These are phyloP conservation scores for Lithophane socia DNA, from an alignment of 2,888 invertebrate genomes.

Conservation along the genomic window DNA sequence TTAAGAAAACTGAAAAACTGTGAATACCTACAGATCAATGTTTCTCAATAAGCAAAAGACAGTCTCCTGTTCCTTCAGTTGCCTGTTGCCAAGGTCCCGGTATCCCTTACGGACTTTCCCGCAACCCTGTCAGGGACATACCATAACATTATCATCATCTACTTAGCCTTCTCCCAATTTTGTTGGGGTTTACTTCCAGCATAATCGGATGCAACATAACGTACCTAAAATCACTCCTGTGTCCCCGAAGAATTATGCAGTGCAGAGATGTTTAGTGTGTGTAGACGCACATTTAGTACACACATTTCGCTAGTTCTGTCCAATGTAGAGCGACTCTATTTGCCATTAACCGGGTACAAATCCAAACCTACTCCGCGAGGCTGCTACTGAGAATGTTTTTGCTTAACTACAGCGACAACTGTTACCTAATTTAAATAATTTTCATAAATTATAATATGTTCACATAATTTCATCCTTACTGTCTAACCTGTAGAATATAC, in stretches of 20 bases:
- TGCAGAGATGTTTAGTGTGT: not conserved
- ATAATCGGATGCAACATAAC: not conserved
- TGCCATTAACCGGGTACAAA: not conserved
- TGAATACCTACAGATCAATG: too few relatives aligned
- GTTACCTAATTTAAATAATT: not conserved
- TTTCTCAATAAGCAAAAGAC: too few relatives aligned
- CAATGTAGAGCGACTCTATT: not conserved
- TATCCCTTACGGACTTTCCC: too few relatives aligned
- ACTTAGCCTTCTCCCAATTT: not conserved
- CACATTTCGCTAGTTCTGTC: not conserved
- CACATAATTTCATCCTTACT: not conserved
- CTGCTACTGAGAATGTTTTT: not conserved
- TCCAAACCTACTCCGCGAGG: not conserved
- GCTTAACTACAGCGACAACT: not conserved
- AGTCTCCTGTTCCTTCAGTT: too few relatives aligned
- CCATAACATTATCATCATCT: too few relatives aligned
- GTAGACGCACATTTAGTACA: not conserved
- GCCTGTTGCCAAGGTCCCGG: too few relatives aligned
- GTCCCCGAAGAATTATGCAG: not conserved
- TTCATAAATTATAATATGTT: not conserved
- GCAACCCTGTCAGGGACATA: not conserved
- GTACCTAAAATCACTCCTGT: not conserved
- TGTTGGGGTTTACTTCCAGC: not conserved
- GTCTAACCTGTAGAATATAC: conserved; percentile 25
- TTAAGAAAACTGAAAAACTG: too few relatives aligned